Evolutionary conservation across 2,113 vertebrate species (phyloP).

Genomic region (Scomber colias): DNA sequence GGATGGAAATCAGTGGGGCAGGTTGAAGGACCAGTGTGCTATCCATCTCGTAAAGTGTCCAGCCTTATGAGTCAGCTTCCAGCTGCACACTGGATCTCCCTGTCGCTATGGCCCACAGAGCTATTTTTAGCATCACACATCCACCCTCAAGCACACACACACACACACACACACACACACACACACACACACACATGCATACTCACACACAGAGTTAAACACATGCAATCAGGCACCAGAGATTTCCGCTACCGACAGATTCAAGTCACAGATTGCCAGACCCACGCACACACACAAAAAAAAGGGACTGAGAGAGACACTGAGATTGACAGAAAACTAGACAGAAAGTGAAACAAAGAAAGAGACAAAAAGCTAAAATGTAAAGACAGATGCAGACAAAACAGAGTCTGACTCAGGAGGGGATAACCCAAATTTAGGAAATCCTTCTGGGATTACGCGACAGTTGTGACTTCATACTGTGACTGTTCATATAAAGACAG

Average conservation of each 20-base stretch:
- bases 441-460: conserved; percentile 51
- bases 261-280: conserved; percentile 12
- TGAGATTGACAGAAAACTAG: conserved; percentile 6
- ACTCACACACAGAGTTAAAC: conserved; percentile 17
- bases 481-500: conserved; percentile 41
- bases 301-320: conserved; percentile 22
- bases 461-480: conserved; percentile 47
- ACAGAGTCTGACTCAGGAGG: conserved; percentile 30
- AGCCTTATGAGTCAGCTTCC: conserved; percentile 64
- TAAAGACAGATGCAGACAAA: conserved; percentile 17
- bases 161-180: no score
- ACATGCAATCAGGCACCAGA: conserved; percentile 32
- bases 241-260: not conserved
- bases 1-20: conserved; percentile 11
- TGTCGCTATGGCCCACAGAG: conserved; percentile 62
- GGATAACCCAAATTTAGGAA: conserved; percentile 51
- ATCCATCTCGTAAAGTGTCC: conserved; percentile 60
- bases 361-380: conserved; percentile 37
- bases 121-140: conserved; percentile 74
- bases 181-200: not conserved
- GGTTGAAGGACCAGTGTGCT: conserved; percentile 34
- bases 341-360: conserved; percentile 14
- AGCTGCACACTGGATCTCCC: conserved; percentile 65
- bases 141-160: conserved; percentile 39
- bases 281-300: not conserved